A percentile compares a stretch with the other conserved stretches of the same genome.
These are phyloP conservation scores for Spongilla lacustris DNA, from an alignment of 37 sponge, comb jelly and placozoan species.

Conservation along the genomic window DNA sequence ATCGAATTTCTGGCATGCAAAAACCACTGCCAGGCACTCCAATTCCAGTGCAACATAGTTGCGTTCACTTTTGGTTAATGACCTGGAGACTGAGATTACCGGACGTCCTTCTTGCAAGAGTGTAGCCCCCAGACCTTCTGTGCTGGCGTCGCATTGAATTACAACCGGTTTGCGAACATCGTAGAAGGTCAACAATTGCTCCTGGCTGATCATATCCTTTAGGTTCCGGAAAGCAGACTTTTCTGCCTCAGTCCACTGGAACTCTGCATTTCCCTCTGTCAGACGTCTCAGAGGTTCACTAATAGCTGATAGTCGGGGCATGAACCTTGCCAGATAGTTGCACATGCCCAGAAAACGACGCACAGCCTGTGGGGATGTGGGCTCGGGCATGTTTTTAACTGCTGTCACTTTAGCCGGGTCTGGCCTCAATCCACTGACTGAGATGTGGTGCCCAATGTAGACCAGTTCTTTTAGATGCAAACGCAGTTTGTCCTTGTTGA, in stretches of 20 bases:
- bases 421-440: not conserved
- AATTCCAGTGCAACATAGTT: constrained; percentile 24
- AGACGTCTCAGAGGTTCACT: constrained; percentile 15
- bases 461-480: not conserved
- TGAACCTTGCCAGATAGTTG: constrained; percentile 45
- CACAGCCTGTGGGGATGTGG: not conserved
- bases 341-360: constrained; percentile 46
- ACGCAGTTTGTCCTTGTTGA: constrained; percentile 12
- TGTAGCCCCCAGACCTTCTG: constrained; percentile 24
- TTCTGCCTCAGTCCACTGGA: constrained; percentile 18
- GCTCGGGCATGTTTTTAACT: not conserved
- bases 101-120: constrained; percentile 20
- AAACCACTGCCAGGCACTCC: constrained; percentile 22
- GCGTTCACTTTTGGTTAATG: constrained; percentile 15
- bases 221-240: no score
- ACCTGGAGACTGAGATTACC: constrained; percentile 20
- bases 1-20: constrained; percentile 24
- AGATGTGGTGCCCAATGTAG: constrained; percentile 1
- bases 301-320: constrained; percentile 31
- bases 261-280: constrained; percentile 28
- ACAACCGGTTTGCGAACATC: not conserved
- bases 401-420: constrained; percentile 21
- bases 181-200: constrained; percentile 6
- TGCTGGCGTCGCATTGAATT: constrained; percentile 26
- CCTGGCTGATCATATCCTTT: not conserved